Evolutionary conservation across 1,140 invertebrate species (phyloP), one percentile per base, ranked within the genome.

Genomic region (Ridgeia piscesae): DNA sequence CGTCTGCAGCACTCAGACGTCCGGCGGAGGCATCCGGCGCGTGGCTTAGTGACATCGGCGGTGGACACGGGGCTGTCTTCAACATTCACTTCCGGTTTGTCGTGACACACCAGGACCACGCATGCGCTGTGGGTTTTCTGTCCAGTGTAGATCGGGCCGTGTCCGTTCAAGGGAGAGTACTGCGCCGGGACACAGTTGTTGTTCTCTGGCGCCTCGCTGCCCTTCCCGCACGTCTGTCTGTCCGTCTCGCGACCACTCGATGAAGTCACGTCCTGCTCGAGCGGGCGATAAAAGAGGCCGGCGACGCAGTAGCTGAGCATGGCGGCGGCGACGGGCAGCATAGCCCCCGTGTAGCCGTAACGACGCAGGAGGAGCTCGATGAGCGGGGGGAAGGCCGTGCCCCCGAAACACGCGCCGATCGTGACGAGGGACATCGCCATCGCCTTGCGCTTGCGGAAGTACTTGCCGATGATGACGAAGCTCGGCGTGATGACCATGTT

Each of bases 261-360:
- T 21, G 58, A 21, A 9, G 58, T 21, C 58, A 9, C 0, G 58
- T 77, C 58, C 58, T 77, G 89, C 58, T 77, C 58, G 0, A 77
- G 34, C 17, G 89, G 89, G 34, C 89, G 89, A 94, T 97, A 98
- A 0, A 98, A 97, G 34, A 97, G 97, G 0, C 97, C 97, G 9
- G 97, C 97, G 0, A 98, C 97, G 96, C 98, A 97, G 0, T 98
- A 97, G 94, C 98, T 98, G 31, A 98, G 95, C 92, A 98, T 97
- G 1, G 98, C 96, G 33, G 97, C 98, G 8, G 98, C 98, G 96
- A 98, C 97, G 4, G 98, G 95, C 0, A 98, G 95, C 9, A 98
- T 94, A 1, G 95, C 94, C 8, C 95, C 95, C 14, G 92, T 89
- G 0, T 94, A 88, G 21, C 93, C 93, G 91, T 93, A 0, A 90